Base-by-base conservation (phyloP, 2,888 invertebrate species). In the Piscicola geometra region DNA sequence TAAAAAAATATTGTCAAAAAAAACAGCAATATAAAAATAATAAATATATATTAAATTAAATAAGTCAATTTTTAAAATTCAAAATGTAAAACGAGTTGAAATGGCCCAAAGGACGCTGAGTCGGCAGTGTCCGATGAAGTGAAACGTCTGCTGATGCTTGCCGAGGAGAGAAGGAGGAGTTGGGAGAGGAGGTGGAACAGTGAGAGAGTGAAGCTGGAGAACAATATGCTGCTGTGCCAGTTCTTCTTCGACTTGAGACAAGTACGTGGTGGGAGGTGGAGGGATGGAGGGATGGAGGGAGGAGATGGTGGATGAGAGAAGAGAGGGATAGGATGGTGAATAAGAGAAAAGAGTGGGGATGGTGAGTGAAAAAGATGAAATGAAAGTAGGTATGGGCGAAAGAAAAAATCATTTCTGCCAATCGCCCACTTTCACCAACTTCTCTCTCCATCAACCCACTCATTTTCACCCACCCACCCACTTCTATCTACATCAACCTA, bases 121-220 rank as follows among this genome's bases (percentile, higher is more conserved):
- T 88, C 88, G 71, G 89, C 89, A 71, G 90, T 90, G 72, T 88
- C 88, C 80, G 88, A 90, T 80, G 92, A 92, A 82, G 89, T 90
- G 71, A 89, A 90, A 80, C 90, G 90, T 81, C 87, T 92, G 73
- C 87, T 89, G 80, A 87, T 88, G 80, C 86, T 89, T 69, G 86
- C 91, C 78, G 89, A 90, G 80, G 86, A 88, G 71, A 86, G 90
- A 78, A 88, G 88, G 79, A 85, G 88, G 76, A 87, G 88, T 78
- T 92, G 91, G 88, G 90, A 91, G 82, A 85, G 86, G 35, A 88
- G 89, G 69, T 90, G 90, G 88, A 85, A 85, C 64, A 87, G 88
- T 76, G 88, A 89, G 82, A 89, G 89, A 83, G 87, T 88, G 77
- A 87, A 87, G 75, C 83, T 91, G 68, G 89, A 90, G 82, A 89